A percentile compares a stretch with the other conserved stretches of the same genome.
These are phyloP conservation scores for Pavo muticus DNA, from an alignment of 2,113 vertebrate species.

Conservation along the genomic window DNA sequence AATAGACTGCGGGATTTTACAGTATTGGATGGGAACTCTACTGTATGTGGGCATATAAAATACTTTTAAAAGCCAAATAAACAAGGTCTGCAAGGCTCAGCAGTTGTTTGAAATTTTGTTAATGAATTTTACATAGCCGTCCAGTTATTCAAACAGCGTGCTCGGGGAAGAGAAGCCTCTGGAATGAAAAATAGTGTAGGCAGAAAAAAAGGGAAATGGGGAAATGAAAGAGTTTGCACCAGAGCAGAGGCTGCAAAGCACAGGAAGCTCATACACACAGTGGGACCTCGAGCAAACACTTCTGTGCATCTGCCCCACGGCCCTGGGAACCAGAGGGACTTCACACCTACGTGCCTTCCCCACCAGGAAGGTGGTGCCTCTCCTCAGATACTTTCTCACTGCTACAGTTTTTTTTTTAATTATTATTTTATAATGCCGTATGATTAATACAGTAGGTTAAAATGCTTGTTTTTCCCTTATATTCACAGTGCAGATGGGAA, in stretches of 20 bases:
- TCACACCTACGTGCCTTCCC: background rate
- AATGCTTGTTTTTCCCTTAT: background rate
- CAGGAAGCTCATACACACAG: background rate
- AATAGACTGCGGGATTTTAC: background rate
- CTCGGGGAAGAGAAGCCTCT: constrained; percentile 12
- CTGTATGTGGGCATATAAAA: background rate
- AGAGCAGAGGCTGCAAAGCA: background rate
- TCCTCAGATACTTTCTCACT: background rate
- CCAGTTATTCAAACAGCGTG: background rate
- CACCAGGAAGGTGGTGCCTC: background rate
- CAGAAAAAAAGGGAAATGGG: background rate
- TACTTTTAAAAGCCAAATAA: background rate
- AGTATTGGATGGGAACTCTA: background rate
- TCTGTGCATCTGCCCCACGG: background rate
- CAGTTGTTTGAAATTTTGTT: background rate
- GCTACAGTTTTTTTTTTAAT: background rate
- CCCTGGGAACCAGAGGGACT: background rate
- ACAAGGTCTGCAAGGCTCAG: background rate
- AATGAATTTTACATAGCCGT: background rate
- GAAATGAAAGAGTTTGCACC: background rate
- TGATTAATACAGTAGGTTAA: background rate
- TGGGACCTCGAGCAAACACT: background rate
- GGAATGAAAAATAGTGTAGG: background rate
- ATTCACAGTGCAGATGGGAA: background rate
- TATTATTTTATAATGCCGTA: background rate